Conservation (phyloP, 1,140 invertebrate genomes). For the Sycobia sp. region DNA sequence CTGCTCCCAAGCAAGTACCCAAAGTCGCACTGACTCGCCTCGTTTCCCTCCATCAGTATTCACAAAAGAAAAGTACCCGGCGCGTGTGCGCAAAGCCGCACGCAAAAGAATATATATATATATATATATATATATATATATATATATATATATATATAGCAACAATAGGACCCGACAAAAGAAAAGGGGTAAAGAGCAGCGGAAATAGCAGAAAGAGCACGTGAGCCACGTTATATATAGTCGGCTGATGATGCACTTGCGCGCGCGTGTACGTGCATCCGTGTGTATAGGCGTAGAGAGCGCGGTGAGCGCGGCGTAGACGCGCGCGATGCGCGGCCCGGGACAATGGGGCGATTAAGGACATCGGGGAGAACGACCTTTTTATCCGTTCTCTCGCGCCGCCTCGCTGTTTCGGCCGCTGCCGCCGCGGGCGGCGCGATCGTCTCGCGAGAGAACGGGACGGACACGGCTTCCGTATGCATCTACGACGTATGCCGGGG, state of each 20-base stretch:
- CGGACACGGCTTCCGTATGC: neutral
- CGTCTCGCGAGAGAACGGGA: neutral
- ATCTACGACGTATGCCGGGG: too few relatives aligned
- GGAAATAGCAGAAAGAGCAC: neutral
- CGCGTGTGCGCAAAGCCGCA: too few relatives aligned
- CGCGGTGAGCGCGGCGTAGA: too few relatives aligned
- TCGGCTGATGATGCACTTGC: slow-evolving; percentile 8
- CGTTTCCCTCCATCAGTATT: too few relatives aligned
- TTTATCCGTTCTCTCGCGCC: neutral
- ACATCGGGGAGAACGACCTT: slow-evolving; percentile 16
- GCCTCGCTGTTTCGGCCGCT: neutral
- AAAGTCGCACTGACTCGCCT: too few relatives aligned
- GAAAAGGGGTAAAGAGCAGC: neutral
- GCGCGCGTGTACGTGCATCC: slow-evolving; percentile 6
- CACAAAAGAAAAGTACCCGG: too few relatives aligned
- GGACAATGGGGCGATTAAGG: slow-evolving; percentile 46
- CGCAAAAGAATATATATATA: too few relatives aligned
- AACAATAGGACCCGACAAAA: neutral
- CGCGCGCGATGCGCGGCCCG: slow-evolving; percentile 6
- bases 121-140: too few relatives aligned
- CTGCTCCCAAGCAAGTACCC: too few relatives aligned
- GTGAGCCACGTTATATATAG: slow-evolving; percentile 10
- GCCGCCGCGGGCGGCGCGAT: neutral
- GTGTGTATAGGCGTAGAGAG: too few relatives aligned
- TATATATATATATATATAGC: too few relatives aligned